phyloP scores from a whole-genome alignment of 2,888 invertebrate genomes.

The Leptinotarsa tumamoca region DNA sequence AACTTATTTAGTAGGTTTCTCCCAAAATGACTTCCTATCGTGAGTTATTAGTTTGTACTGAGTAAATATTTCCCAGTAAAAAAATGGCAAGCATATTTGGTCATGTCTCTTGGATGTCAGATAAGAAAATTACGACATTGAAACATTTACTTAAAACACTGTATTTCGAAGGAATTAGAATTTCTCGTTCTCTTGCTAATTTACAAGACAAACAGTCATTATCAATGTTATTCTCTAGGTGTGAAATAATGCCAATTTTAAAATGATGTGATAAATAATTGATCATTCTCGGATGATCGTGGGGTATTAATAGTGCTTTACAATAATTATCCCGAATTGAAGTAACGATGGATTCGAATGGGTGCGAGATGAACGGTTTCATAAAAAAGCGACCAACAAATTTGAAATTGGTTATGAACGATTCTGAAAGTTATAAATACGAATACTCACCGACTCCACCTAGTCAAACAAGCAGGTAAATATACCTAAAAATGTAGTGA shows the following conservation, averaged over 20 bases:
- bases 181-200: conserved; percentile 42
- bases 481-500: background rate
- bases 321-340: conserved; percentile 7
- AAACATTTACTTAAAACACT: conserved; percentile 31
- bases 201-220: conserved; percentile 40
- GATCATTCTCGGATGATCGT: background rate
- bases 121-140: conserved; percentile 49
- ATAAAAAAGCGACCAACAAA: conserved; percentile 36
- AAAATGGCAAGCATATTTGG: conserved; percentile 29
- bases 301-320: background rate
- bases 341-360: conserved; percentile 36
- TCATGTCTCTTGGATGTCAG: conserved; percentile 40
- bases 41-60: conserved; percentile 10
- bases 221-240: conserved; percentile 20
- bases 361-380: conserved; percentile 41
- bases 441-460: conserved; percentile 44
- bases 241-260: conserved; percentile 7
- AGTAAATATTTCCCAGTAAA: conserved; percentile 29
- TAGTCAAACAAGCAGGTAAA: conserved; percentile 47
- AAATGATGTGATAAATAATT: conserved; percentile 35
- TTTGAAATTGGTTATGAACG: conserved; percentile 27
- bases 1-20: background rate
- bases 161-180: conserved; percentile 16
- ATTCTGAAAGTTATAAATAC: conserved; percentile 35
- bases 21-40: background rate